Percentiles rank a stretch among this genome's conserved stretches.
Evolutionary conservation across 1,140 invertebrate species (phyloP).

Genomic region (Anastrepha ludens): DNA sequence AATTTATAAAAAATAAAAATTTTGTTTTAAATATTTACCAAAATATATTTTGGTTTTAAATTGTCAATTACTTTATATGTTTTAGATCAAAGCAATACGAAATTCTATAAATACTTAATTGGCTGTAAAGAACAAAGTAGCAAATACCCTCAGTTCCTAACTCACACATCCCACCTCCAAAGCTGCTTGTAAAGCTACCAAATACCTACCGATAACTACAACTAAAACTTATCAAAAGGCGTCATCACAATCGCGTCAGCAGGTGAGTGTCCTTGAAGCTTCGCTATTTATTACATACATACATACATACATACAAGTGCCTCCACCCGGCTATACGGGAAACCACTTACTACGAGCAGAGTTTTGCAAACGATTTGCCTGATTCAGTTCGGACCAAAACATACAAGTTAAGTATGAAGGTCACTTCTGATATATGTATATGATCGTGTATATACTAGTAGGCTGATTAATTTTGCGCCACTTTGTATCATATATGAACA

Average conservation of each 20-base stretch:
- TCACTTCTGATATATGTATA: background rate
- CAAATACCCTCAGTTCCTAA: background rate
- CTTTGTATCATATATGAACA: background rate
- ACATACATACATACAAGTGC: background rate
- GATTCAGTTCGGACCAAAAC: background rate
- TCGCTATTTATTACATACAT: background rate
- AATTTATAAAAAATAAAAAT: no score
- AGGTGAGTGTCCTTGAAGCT: conserved; percentile 29
- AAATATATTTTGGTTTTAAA: no score
- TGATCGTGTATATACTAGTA: background rate
- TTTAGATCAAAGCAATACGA: background rate
- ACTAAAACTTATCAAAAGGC: background rate
- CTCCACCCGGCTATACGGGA: background rate
- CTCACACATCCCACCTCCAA: background rate
- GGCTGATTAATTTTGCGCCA: background rate
- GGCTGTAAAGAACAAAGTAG: background rate
- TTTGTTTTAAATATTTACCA: no score
- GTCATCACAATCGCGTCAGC: conserved; percentile 40
- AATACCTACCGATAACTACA: background rate
- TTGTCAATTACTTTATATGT: no score
- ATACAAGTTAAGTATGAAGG: conserved; percentile 11
- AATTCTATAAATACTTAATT: background rate
- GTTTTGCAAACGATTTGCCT: background rate
- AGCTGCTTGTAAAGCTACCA: background rate
- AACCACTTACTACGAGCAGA: background rate